Percentiles rank a stretch among this genome's conserved stretches.
Evolutionary conservation across 1,140 invertebrate species (phyloP).

Genomic region (Drosophila rufa): DNA sequence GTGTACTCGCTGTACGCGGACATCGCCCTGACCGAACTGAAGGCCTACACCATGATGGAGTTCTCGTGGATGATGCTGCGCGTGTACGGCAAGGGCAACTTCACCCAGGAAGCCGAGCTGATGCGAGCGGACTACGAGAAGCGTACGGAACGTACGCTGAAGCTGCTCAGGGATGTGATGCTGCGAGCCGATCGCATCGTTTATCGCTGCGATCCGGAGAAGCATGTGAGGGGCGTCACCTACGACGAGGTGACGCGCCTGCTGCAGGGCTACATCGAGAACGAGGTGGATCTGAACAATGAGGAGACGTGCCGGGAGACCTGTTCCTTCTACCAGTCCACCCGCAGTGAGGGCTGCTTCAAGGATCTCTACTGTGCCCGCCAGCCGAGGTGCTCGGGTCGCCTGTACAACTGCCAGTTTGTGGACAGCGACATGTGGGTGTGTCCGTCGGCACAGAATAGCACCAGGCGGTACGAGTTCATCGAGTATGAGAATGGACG

Average conservation of each 20-base stretch:
- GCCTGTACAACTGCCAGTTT: constrained; percentile 91
- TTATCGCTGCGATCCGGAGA: constrained; percentile 91
- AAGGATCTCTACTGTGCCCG: constrained; percentile 89
- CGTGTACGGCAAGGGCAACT: constrained; percentile 91
- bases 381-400: constrained; percentile 90
- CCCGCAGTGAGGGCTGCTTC: constrained; percentile 90
- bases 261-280: constrained; percentile 94
- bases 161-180: constrained; percentile 89
- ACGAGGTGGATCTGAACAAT: constrained; percentile 94
- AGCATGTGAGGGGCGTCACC: constrained; percentile 86
- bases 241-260: constrained; percentile 92
- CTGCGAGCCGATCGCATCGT: constrained; percentile 88
- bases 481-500: constrained; percentile 93
- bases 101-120: constrained; percentile 88
- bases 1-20: constrained; percentile 92
- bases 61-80: constrained; percentile 93
- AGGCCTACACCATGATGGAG: constrained; percentile 94
- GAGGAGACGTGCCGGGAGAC: constrained; percentile 92
- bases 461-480: constrained; percentile 91
- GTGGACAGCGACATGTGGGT: constrained; percentile 94
- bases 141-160: constrained; percentile 88
- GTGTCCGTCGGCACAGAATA: constrained; percentile 88
- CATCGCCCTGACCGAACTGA: constrained; percentile 92
- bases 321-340: constrained; percentile 91
- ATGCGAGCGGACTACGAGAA: constrained; percentile 88